Percentiles rank a stretch among this genome's conserved stretches.
Conservation (phyloP, 2,888 invertebrate genomes). For the Bombyx huttoni region DNA sequence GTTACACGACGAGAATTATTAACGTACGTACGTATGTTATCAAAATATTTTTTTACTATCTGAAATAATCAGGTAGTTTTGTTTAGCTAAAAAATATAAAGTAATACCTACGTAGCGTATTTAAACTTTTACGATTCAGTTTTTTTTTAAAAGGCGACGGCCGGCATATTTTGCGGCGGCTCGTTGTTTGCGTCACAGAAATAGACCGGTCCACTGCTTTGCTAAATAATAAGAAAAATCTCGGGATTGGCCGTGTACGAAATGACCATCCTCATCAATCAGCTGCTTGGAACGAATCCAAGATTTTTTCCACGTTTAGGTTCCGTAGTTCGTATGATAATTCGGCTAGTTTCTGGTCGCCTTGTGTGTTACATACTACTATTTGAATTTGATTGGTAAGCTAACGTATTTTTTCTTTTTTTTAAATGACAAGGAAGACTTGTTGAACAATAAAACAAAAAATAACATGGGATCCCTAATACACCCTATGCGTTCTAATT, state of each 20-base stretch:
- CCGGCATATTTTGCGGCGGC: conserved; percentile 50
- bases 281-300: conserved; percentile 68
- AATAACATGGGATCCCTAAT: neutral
- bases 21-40: conserved; percentile 4
- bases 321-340: conserved; percentile 65
- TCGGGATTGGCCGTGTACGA: conserved; percentile 71
- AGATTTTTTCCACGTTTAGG: conserved; percentile 71
- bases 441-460: neutral
- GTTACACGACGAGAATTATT: neutral
- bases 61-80: conserved; percentile 4
- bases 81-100: conserved; percentile 7
- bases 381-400: neutral
- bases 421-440: neutral
- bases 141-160: conserved; percentile 34
- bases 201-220: conserved; percentile 66
- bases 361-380: neutral
- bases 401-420: neutral
- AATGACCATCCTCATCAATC: conserved; percentile 74
- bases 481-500: neutral
- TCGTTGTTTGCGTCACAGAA: conserved; percentile 67
- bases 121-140: conserved; percentile 19
- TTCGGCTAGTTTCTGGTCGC: conserved; percentile 48
- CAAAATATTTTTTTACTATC: conserved; percentile 1
- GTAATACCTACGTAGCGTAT: conserved; percentile 8
- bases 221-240: conserved; percentile 72